Conservation (phyloP, 2,797 vertebrate genomes). For the Notolabrus celidotus region DNA sequence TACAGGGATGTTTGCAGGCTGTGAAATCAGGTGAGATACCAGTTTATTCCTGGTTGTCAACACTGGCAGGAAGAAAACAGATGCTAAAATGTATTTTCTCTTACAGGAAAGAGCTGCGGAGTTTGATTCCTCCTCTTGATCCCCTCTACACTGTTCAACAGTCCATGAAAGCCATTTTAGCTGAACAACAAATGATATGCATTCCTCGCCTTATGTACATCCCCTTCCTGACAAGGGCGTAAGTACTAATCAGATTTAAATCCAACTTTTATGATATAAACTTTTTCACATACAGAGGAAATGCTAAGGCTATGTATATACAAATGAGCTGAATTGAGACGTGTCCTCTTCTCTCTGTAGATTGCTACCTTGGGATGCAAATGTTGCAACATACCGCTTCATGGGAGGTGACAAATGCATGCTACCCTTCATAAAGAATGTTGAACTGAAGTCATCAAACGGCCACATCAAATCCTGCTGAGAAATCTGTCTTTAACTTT, state of each 20-base stretch:
- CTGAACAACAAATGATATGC: conserved; percentile 79
- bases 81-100: not conserved
- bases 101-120: conserved; percentile 72
- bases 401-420: conserved; percentile 83
- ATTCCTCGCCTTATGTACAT: conserved; percentile 79
- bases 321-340: not conserved
- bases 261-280: not conserved
- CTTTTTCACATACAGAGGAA: not conserved
- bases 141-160: conserved; percentile 80
- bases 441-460: conserved; percentile 63
- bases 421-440: conserved; percentile 81
- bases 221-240: conserved; percentile 76
- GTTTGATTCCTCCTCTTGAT: conserved; percentile 75
- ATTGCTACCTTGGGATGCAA: conserved; percentile 79
- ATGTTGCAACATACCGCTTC: conserved; percentile 79
- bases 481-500: not conserved
- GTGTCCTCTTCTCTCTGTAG: conserved; percentile 33
- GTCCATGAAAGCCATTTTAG: conserved; percentile 79
- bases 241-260: conserved; percentile 45
- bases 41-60: not conserved
- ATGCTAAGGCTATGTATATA: not conserved
- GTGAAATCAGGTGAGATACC: conserved; percentile 74
- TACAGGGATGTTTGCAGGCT: conserved; percentile 81
- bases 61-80: not conserved
- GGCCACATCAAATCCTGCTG: conserved; percentile 53